A percentile compares a stretch with the other conserved stretches of the same genome.
These are phyloP conservation scores for Tauraco hartlaubi DNA, from an alignment of 2,797 vertebrate genomes.

Conservation along the genomic window DNA sequence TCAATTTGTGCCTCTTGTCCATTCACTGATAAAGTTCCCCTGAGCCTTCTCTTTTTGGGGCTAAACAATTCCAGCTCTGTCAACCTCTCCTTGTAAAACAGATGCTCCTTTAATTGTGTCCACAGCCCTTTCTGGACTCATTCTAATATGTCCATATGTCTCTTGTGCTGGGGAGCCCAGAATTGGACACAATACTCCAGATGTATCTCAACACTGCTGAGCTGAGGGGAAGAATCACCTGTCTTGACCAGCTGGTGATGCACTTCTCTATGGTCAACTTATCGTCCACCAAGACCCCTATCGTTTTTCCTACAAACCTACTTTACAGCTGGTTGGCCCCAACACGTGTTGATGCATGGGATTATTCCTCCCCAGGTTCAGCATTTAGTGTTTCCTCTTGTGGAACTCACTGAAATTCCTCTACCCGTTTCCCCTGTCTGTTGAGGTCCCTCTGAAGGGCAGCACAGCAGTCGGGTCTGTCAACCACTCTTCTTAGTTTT, in stretches of 20 bases:
- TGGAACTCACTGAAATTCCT: background rate
- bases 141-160: background rate
- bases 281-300: background rate
- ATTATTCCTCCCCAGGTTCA: background rate
- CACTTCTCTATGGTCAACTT: background rate
- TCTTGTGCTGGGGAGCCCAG: background rate
- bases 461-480: background rate
- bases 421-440: background rate
- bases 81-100: background rate
- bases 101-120: background rate
- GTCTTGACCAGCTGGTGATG: background rate
- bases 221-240: background rate
- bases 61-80: background rate
- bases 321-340: background rate
- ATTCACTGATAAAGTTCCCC: background rate
- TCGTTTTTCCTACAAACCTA: background rate
- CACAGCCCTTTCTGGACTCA: background rate
- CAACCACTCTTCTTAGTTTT: background rate
- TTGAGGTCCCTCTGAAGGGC: background rate
- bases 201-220: background rate
- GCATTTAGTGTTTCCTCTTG: background rate
- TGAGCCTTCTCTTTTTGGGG: background rate
- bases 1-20: background rate
- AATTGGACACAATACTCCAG: background rate
- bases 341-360: fast-evolving